Base-by-base conservation (phyloP, 2,888 invertebrate genomes). In the Rotaria magnacalcarata region DNA sequence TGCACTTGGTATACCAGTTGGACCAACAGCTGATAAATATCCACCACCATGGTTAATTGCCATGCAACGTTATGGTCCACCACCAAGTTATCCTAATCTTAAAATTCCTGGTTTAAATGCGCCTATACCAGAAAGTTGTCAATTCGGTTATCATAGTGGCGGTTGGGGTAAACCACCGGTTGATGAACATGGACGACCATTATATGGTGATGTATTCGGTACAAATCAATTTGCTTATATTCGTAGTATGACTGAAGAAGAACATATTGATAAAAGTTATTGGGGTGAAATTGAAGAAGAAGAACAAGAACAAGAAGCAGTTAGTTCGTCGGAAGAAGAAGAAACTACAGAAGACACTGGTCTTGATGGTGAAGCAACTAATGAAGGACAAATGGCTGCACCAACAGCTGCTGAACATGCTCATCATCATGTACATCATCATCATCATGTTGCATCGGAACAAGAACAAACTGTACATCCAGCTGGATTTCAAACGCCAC, bases 141-240 rank as follows among this genome's bases (percentile, higher is more conserved):
- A 96, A 0, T 99, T 99, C 91, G 99, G 99, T 34, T 99, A 99
- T 91, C 98, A 99, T 92, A 97, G 98, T 0, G 99, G 97, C 67
- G 98, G 98, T 50, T 99, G 98, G 98, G 98, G 99, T 87, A 99
- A 99, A 91, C 99, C 99, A 21, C 99, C 99, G 0, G 99, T 99
- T 0, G 99, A 99, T 92, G 98, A 98, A 92, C 94, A 94, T 87
- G 99, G 99, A 60, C 95, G 96, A 90, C 99, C 99, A 0, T 92
- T 99, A 1, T 99, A 99, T 90, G 99, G 99, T 3, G 99, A 99
- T 91, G 99, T 99, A 5, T 99, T 99, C 90, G 98, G 98, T 10
- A 94, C 95, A 24, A 89, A 90, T 86, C 89, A 89, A 89, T 80
- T 47, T 80, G 85, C 85, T 43, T 75, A 85, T 16, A 84, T 87